Conservation (phyloP, 1,140 invertebrate species). For the Plectrocnemia conspersa region DNA sequence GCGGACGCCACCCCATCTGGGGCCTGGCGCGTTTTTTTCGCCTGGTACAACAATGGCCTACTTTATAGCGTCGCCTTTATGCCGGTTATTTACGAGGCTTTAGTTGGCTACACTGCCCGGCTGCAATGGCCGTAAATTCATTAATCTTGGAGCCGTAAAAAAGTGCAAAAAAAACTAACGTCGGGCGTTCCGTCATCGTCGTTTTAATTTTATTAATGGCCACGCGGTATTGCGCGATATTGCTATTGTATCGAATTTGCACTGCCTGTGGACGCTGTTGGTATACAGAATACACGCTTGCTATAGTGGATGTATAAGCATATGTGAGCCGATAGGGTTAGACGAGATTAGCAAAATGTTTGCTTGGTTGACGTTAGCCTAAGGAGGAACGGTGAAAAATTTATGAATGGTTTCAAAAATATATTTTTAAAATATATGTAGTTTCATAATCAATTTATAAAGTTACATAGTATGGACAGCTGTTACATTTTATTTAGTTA, state of each 20-base stretch:
- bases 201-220: neutral
- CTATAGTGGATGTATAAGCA: too few species aligned
- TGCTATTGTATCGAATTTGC: too few species aligned
- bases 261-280: too few species aligned
- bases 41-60: constrained; percentile 15
- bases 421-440: neutral
- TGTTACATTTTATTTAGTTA: neutral
- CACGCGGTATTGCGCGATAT: too few species aligned
- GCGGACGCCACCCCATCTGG: neutral
- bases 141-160: constrained; percentile 22
- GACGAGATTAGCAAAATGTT: too few species aligned
- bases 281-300: too few species aligned
- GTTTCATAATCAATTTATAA: too few species aligned
- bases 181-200: neutral
- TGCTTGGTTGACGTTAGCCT: too few species aligned
- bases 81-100: constrained; percentile 22
- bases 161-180: constrained; percentile 14
- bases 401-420: neutral
- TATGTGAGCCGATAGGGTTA: too few species aligned
- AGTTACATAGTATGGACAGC: neutral
- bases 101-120: constrained; percentile 22
- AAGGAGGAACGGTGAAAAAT: too few species aligned
- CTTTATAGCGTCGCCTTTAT: constrained; percentile 23
- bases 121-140: constrained; percentile 23
- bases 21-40: neutral